phyloP scores from a whole-genome alignment of 2,113 vertebrate species.

The Bungarus multicinctus region DNA sequence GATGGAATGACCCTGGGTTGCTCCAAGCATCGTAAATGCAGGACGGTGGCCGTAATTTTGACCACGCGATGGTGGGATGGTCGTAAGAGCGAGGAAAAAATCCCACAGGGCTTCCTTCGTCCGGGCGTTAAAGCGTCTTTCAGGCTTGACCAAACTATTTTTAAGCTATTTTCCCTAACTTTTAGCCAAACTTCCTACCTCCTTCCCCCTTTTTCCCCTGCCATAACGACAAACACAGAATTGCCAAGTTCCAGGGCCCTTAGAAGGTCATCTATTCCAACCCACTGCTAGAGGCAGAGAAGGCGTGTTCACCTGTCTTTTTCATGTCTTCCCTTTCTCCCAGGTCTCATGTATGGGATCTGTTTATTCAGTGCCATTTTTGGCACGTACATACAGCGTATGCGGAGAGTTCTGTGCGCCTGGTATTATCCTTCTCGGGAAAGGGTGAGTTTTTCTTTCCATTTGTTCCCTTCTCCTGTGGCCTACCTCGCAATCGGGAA shows the following conservation, averaged over 20 bases:
- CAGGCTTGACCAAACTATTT: background rate
- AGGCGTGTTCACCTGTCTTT: background rate
- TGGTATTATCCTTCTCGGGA: constrained; percentile 77
- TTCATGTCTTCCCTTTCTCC: too few species aligned
- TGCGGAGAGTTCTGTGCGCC: constrained; percentile 75
- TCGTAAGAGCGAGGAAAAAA: background rate
- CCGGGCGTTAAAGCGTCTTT: background rate
- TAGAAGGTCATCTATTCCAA: background rate
- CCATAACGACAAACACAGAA: background rate
- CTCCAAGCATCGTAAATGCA: background rate
- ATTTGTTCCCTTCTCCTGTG: background rate
- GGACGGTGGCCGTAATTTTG: background rate
- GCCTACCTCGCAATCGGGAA: background rate
- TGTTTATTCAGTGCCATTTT: constrained; percentile 71
- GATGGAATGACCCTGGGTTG: too few species aligned
- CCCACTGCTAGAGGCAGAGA: background rate
- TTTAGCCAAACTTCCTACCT: background rate
- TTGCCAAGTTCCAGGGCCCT: background rate
- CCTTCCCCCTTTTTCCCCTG: background rate
- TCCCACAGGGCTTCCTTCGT: background rate
- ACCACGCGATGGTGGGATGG: background rate
- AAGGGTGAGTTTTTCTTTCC: constrained; percentile 62
- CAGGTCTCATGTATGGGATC: constrained; percentile 79
- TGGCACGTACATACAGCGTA: constrained; percentile 70
- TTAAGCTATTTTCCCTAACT: background rate